These are phyloP conservation scores for Centrocercus urophasianus DNA, from an alignment of 2,113 vertebrate genomes.

Conservation along the genomic window DNA sequence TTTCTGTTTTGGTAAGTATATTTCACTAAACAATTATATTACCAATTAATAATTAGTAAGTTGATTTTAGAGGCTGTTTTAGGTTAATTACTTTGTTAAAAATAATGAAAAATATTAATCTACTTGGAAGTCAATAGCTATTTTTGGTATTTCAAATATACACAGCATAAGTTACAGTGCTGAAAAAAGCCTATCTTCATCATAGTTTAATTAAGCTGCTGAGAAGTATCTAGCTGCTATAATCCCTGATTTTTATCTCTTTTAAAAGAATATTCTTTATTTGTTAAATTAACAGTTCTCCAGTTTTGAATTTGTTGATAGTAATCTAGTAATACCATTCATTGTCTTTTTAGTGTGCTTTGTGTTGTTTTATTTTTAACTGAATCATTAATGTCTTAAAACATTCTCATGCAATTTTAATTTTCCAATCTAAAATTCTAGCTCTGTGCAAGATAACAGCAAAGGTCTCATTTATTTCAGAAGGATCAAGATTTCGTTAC, in stretches of 20 bases:
- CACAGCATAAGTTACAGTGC: background rate
- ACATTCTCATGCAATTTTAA: background rate
- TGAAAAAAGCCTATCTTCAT: background rate
- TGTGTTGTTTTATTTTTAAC: background rate
- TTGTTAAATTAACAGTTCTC: slow-evolving; percentile 14
- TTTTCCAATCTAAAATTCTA: background rate
- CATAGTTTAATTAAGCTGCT: slow-evolving; percentile 37
- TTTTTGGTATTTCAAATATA: slow-evolving; percentile 18
- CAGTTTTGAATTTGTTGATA: background rate
- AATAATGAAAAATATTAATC: background rate
- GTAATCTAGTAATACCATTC: background rate
- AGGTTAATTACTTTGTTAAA: slow-evolving; percentile 37
- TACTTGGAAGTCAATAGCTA: slow-evolving; percentile 1
- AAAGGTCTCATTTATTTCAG: background rate
- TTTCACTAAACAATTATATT: background rate
- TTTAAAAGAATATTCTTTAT: background rate
- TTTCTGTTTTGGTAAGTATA: background rate
- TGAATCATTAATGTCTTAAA: background rate
- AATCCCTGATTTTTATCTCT: background rate
- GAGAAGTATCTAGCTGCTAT: background rate
- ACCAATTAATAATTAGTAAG: slow-evolving; percentile 23
- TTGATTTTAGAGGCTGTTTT: background rate
- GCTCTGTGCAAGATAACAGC: background rate
- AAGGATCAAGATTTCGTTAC: background rate
- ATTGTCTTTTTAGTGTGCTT: background rate